Percentiles rank a stretch among this genome's conserved stretches.
phyloP scores from a whole-genome alignment of 1,140 invertebrate genomes.

The Cydia fagiglandana region DNA sequence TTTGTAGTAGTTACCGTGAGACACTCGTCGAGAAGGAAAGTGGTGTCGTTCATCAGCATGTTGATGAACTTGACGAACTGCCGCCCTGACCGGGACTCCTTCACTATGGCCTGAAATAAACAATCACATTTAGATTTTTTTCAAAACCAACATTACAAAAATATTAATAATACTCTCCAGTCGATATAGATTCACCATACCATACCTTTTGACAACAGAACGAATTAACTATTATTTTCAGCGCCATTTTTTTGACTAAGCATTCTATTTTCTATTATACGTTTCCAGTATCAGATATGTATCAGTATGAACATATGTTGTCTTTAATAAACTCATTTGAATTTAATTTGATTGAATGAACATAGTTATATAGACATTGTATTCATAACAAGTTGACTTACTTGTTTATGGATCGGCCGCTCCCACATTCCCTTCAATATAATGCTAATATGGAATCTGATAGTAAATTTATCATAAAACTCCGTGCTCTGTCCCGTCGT shows the following conservation, averaged over 20 bases:
- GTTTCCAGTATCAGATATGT: no score
- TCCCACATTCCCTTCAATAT: constrained; percentile 95
- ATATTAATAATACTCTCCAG: not conserved
- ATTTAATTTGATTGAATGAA: no score
- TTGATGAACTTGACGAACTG: constrained; percentile 99
- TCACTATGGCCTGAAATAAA: constrained; percentile 83
- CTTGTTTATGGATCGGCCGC: constrained; percentile 81
- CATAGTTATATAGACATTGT: no score
- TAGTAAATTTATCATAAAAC: constrained; percentile 99
- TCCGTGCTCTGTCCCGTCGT: constrained; percentile 97
- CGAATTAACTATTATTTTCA: no score
- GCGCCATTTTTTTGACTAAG: no score
- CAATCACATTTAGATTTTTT: constrained; percentile 18
- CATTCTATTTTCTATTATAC: no score
- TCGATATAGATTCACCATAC: no score
- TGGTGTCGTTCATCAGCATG: constrained; percentile 99
- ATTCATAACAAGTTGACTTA: constrained; percentile 37
- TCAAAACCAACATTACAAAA: not conserved
- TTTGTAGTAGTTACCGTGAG: constrained; percentile 58
- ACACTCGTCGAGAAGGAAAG: constrained; percentile 97
- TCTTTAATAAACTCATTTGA: no score
- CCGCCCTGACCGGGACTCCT: constrained; percentile 90
- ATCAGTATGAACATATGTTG: no score
- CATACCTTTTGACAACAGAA: no score
- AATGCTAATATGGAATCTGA: constrained; percentile 97